These are phyloP conservation scores for Drosophila niveifrons DNA, from an alignment of 2,888 invertebrate species.

Conservation along the genomic window DNA sequence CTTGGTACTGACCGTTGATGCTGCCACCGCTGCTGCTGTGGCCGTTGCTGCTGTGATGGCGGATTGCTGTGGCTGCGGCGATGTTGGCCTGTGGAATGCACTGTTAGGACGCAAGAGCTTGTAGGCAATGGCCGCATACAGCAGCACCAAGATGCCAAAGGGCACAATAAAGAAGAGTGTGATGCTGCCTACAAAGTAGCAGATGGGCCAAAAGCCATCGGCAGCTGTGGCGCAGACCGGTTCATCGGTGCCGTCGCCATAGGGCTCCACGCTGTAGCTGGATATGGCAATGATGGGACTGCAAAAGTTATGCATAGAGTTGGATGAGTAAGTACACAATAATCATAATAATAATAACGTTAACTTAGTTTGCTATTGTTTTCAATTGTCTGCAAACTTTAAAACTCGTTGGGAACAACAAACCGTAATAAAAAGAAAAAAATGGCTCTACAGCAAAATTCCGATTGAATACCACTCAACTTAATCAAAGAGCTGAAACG, in stretches of 20 bases:
- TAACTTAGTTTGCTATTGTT: conserved; percentile 28
- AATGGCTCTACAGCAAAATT: conserved; percentile 39
- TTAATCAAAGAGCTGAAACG: conserved; percentile 65
- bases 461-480: conserved; percentile 61
- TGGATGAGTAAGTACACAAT: conserved; percentile 20
- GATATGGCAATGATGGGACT: conserved; percentile 95
- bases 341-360: background rate
- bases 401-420: conserved; percentile 25
- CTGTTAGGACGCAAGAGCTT: conserved; percentile 90
- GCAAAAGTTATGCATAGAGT: conserved; percentile 75
- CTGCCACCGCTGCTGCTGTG: conserved; percentile 7
- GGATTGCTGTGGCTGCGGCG: conserved; percentile 60
- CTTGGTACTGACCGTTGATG: conserved; percentile 46
- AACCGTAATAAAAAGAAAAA: conserved; percentile 50
- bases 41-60: conserved; percentile 19
- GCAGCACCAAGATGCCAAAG: conserved; percentile 91
- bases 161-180: conserved; percentile 94
- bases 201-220: conserved; percentile 91
- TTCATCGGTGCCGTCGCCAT: conserved; percentile 89
- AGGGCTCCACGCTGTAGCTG: conserved; percentile 90
- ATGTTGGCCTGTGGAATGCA: conserved; percentile 74
- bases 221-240: conserved; percentile 93
- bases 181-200: conserved; percentile 93
- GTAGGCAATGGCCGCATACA: conserved; percentile 94
- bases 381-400: conserved; percentile 69